A percentile compares a stretch with the other conserved stretches of the same genome.
phyloP scores from a whole-genome alignment of 2,888 invertebrate species.

The Tiliacea citrago region DNA sequence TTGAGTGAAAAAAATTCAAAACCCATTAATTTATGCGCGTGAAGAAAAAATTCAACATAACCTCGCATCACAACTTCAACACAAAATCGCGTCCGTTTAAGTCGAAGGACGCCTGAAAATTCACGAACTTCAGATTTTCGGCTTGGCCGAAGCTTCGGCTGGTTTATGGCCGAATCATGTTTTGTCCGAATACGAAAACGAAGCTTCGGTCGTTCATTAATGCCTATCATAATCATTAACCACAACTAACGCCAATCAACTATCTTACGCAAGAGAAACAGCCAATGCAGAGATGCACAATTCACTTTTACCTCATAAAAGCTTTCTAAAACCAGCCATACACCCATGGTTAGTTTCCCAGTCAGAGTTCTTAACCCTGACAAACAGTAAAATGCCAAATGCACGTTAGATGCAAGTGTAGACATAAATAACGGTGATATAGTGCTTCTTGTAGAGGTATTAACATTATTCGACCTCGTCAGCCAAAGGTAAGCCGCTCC shows the following conservation, averaged over 20 bases:
- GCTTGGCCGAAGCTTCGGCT: too few relatives aligned
- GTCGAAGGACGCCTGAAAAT: too few relatives aligned
- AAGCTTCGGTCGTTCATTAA: too few relatives aligned
- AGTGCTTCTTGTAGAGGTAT: conserved; percentile 59
- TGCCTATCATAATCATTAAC: conserved; percentile 24
- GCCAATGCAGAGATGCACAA: conserved; percentile 31
- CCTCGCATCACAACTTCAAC: too few relatives aligned
- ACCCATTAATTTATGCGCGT: too few relatives aligned
- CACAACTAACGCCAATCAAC: conserved; percentile 35
- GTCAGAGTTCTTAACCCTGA: conserved; percentile 57
- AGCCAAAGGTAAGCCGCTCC: conserved; percentile 76
- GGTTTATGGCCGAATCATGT: too few relatives aligned
- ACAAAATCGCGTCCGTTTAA: too few relatives aligned
- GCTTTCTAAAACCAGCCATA: conserved; percentile 53
- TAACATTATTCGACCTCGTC: conserved; percentile 75
- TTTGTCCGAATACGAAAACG: too few relatives aligned
- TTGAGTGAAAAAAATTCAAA: too few relatives aligned
- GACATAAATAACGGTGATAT: conserved; percentile 59
- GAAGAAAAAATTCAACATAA: too few relatives aligned
- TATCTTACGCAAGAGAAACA: conserved; percentile 32
- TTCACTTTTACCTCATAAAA: conserved; percentile 38
- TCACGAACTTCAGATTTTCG: too few relatives aligned
- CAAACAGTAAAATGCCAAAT: conserved; percentile 55
- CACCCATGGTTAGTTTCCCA: conserved; percentile 51
- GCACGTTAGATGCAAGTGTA: conserved; percentile 51